These are phyloP conservation scores for Coenobita brevimanus DNA, from an alignment of 1,140 invertebrate genomes.

Conservation along the genomic window DNA sequence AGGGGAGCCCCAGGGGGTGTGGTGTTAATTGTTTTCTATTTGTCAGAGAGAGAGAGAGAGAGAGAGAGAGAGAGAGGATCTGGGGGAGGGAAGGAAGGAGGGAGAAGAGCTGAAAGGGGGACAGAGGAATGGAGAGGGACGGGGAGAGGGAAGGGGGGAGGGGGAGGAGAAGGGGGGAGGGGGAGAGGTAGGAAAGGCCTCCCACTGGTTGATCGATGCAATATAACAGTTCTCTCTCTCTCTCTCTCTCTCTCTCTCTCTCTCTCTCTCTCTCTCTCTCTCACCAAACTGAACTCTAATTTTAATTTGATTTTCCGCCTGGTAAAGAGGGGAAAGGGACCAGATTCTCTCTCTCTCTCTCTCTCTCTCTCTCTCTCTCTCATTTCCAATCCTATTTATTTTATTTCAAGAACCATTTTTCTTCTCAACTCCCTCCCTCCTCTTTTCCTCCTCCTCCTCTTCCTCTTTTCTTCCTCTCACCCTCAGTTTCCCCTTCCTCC, in stretches of 20 bases:
- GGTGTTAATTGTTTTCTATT: no score
- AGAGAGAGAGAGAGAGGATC: constrained; percentile 12
- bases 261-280: background rate
- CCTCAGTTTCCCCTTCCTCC: no score
- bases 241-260: background rate
- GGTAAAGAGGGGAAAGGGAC: background rate
- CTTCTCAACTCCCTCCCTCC: no score
- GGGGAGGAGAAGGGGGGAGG: background rate
- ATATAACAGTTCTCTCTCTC: background rate
- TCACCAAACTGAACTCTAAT: constrained; percentile 39
- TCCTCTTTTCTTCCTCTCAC: no score
- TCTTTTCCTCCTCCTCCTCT: no score
- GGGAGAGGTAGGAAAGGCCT: background rate
- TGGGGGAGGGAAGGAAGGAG: background rate
- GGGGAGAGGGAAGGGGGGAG: background rate
- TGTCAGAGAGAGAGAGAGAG: constrained; percentile 22
- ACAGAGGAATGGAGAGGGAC: background rate
- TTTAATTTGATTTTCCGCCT: constrained; percentile 48
- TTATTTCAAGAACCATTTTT: no score
- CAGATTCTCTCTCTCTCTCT: background rate
- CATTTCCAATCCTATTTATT: no score
- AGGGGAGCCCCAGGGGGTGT: no score
- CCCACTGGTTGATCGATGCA: background rate
- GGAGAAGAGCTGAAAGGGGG: background rate
- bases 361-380: no score